Evolutionary conservation across 2,113 vertebrate species (phyloP), one percentile per base, ranked within the genome.

Genomic region (Carollia perspicillata): DNA sequence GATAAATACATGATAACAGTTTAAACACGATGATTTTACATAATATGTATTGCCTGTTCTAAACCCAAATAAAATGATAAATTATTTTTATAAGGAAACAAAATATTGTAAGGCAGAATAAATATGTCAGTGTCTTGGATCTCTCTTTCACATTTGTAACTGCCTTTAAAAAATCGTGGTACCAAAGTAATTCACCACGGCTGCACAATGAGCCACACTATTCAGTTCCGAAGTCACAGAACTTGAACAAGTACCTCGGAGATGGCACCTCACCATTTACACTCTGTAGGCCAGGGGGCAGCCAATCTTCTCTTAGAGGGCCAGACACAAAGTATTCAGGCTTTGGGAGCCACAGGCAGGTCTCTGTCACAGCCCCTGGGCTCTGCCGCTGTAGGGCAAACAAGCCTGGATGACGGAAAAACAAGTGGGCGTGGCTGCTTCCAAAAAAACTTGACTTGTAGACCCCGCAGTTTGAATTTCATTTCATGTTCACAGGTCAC

Each of bases 41-140:
- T 53, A 83, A 89, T 2, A 20, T 22, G 12, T 84, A 58, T 18
- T 65, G n/a, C 49, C 71, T 81, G n/a, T 80, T 92, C 66, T 84
- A 90, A 80, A 72, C 2, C 1, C 37, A 49, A 65, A 80, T 13
- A 80, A 93, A 74, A 66, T 40, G 20, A 22, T 42, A 81, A 51
- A 68, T 94, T 77, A 42, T 37, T 23, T 93, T 92, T 93, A 40
- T 77, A 95, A 68, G 51, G 74, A 95, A 81, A 85, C 42, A 86
- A 85, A 91, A 71, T 42, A 88, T 28, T 79, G 18, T 53, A 83
- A 94, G n/a, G 37, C 35, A 78, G 65, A 96, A 71, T 51, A 84
- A 72, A 44, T 84, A 91, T 79, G 72, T 96, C 16, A 72, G 14
- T 47, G 5, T 90, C 83, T 94, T 94, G 68, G 14, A 63, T 95